phyloP scores from a whole-genome alignment of 2,113 vertebrate genomes.

The Larimichthys polyactis region DNA sequence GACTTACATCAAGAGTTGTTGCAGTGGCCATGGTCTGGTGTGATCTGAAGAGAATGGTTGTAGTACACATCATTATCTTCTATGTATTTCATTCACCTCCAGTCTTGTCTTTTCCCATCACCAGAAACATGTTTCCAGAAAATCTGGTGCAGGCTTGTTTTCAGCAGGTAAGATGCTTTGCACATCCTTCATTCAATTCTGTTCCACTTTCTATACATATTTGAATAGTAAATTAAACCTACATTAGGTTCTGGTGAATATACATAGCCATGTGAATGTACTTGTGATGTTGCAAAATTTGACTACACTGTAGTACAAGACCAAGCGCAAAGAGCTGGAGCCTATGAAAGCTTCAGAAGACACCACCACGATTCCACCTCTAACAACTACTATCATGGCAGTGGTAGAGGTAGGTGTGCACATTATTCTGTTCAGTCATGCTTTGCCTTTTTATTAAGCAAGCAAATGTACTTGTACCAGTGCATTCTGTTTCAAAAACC shows the following conservation, averaged over 20 bases:
- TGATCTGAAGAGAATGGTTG: neutral
- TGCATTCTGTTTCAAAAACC: neutral
- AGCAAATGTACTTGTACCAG: neutral
- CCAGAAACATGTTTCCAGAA: slow-evolving; percentile 99
- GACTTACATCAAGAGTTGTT: neutral
- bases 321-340: slow-evolving; percentile 89
- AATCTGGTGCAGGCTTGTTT: slow-evolving; percentile 98
- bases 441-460: neutral
- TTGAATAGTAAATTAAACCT: neutral
- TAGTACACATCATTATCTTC: neutral
- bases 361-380: slow-evolving; percentile 74
- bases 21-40: neutral
- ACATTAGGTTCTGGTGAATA: fast-evolving
- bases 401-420: slow-evolving; percentile 73
- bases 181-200: neutral
- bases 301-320: slow-evolving; percentile 90
- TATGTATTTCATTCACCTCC: neutral
- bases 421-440: fast-evolving
- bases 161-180: slow-evolving; percentile 88
- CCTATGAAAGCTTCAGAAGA: slow-evolving; percentile 58
- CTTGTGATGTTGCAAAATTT: slow-evolving; percentile 4
- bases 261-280: fast-evolving
- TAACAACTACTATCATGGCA: slow-evolving; percentile 76
- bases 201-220: neutral
- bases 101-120: slow-evolving; percentile 21